These are phyloP conservation scores for Nephotettix cincticeps DNA, from an alignment of 1,140 invertebrate species.

Conservation along the genomic window DNA sequence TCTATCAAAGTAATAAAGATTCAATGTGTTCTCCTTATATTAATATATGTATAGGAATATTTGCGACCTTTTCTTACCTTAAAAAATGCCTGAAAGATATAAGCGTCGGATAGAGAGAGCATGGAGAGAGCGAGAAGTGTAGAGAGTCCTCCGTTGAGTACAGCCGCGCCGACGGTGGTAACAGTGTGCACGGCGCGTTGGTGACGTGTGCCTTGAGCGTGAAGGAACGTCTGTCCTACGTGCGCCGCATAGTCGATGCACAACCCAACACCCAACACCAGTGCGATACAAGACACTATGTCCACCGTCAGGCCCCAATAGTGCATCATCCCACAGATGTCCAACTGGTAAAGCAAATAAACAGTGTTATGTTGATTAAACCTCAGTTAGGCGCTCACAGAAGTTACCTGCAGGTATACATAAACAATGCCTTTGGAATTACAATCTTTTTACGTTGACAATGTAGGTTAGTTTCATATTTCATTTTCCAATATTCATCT, in stretches of 20 bases:
- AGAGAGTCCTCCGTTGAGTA: conserved; percentile 77
- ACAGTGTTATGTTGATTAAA: too few relatives aligned
- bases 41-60: too few relatives aligned
- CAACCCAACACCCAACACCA: conserved; percentile 83
- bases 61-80: too few relatives aligned
- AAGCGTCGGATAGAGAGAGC: conserved; percentile 69
- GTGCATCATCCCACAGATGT: conserved; percentile 81
- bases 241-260: conserved; percentile 89
- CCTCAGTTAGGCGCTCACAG: too few relatives aligned
- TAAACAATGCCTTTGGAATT: too few relatives aligned
- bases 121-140: conserved; percentile 76
- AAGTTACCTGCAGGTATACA: too few relatives aligned
- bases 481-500: too few relatives aligned
- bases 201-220: conserved; percentile 53
- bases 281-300: conserved; percentile 78
- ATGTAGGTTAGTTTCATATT: too few relatives aligned
- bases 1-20: too few relatives aligned
- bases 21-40: too few relatives aligned
- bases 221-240: conserved; percentile 80
- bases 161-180: conserved; percentile 73
- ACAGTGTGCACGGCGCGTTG: conserved; percentile 68
- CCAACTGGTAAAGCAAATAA: conserved; percentile 47
- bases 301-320: conserved; percentile 84
- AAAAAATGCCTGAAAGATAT: conserved; percentile 78
- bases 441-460: too few relatives aligned